Conservation (phyloP, 1,140 invertebrate genomes). For the Thaumetopoea pityocampa region DNA sequence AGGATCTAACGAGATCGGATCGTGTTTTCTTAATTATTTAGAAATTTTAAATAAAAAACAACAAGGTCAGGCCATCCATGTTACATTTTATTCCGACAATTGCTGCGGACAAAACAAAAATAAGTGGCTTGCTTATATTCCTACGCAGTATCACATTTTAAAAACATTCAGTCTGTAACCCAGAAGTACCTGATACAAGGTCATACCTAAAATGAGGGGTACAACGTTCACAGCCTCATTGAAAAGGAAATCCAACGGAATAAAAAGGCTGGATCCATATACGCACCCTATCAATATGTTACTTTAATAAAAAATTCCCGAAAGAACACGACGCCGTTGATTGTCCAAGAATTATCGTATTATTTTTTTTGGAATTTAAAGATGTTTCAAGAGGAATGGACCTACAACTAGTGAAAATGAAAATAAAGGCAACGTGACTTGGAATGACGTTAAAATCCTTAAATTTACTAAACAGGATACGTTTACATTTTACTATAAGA, state of each 20-base stretch:
- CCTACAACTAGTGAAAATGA: too few relatives aligned
- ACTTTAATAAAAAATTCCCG: too few relatives aligned
- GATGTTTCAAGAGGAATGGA: too few relatives aligned
- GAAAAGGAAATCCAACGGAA: neutral
- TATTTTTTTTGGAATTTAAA: too few relatives aligned
- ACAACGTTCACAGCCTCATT: neutral
- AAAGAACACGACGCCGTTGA: too few relatives aligned
- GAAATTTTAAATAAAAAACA: conserved; percentile 7
- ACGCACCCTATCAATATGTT: too few relatives aligned
- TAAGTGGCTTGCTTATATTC: conserved; percentile 38
- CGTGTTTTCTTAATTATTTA: conserved; percentile 18
- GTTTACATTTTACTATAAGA: conserved; percentile 1
- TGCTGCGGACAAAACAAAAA: conserved; percentile 60
- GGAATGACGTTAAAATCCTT: neutral
- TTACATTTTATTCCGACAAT: conserved; percentile 50
- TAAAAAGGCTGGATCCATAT: too few relatives aligned
- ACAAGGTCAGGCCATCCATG: conserved; percentile 21
- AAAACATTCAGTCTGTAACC: conserved; percentile 37
- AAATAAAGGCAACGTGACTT: too few relatives aligned
- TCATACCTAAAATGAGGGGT: conserved; percentile 34
- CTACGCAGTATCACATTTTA: conserved; percentile 27
- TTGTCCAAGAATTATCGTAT: too few relatives aligned
- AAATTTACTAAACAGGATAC: neutral
- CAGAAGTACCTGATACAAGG: conserved; percentile 48
- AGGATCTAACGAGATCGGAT: conserved; percentile 20